Evolutionary conservation across 2,888 invertebrate genomes (phyloP), one percentile per base, ranked within the genome.

Genomic region (Glaucopsyche alexis): DNA sequence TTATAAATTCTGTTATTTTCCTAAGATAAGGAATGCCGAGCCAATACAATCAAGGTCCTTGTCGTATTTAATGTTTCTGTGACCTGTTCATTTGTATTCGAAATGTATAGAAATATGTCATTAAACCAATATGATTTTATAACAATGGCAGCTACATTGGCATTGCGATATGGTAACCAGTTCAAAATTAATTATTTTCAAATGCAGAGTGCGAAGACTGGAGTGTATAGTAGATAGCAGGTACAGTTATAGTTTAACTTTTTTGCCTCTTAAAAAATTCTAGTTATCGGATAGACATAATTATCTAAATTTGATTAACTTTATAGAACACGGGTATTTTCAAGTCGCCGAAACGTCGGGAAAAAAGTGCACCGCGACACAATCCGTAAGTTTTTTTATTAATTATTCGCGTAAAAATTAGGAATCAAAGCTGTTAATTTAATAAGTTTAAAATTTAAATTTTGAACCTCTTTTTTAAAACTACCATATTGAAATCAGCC

Each of bases 21-120:
- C 60, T 60, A 3, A 29, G 38, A 60, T 60, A 29, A 60, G 60
- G 60, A 60, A 60, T 60, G 60, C 29, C 60, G 60, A 60, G 55
- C 55, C 55, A 60, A 29, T 38, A 60, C 60, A 38, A 60, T 60
- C 60, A 60, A 60, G 38, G 60, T 60, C 60, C 60, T 29, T 60
- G 60, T 60, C 13, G 60, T 38, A 9, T 60, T 60, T 29, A 60
- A 60, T 60, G 29, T 60, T 60, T 60, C 60, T 29, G 60, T 60
- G 60, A 38, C 60, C 60, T 60, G 60, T 45, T 67, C 67, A 45
- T 67, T 67, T 67, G 67, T 67, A 67, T 45, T 69, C 69, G 19
- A 29, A 47, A 69, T 49, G 47, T 49, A 13, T 40, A 45, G 47
- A 67, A 67, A 49, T 69, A 13, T 69, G 69, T 47, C 69, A 49